Evolutionary conservation across 35 echinoderm and acorn worm species (phyloP).

Genomic region (Ptychodera flava): DNA sequence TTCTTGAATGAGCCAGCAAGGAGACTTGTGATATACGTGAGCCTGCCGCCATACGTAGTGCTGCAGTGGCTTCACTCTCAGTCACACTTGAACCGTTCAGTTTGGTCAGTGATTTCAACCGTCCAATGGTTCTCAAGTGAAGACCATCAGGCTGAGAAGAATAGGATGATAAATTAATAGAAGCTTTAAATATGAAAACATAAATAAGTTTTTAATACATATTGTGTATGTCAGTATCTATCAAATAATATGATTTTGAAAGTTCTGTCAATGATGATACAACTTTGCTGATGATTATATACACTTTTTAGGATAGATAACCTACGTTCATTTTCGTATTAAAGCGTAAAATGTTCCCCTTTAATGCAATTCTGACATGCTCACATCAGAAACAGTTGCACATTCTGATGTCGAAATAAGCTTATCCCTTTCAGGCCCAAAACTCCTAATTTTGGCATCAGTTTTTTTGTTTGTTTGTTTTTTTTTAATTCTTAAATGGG

Average conservation of each 20-base stretch:
- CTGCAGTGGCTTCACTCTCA: constrained; percentile 85
- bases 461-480: no score
- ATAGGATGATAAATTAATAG: background rate
- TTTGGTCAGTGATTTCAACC: constrained; percentile 75
- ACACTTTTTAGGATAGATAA: no score
- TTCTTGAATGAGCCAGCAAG: constrained; percentile 77
- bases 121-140: constrained; percentile 73
- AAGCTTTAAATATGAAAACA: background rate
- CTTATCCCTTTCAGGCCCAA: no score
- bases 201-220: background rate
- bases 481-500: constrained; percentile 13
- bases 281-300: no score
- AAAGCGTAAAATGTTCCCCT: no score
- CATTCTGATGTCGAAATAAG: no score
- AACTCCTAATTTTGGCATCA: no score
- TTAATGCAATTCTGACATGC: no score
- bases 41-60: constrained; percentile 94
- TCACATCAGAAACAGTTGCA: no score
- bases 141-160: constrained; percentile 78
- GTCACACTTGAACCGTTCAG: constrained; percentile 74
- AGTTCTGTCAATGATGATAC: no score
- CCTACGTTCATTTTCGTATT: no score
- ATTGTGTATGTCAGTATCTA: background rate
- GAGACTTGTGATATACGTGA: constrained; percentile 93
- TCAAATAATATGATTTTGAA: background rate